phyloP scores from a whole-genome alignment of 2,888 invertebrate species.

The Ormyrus pomaceus region DNA sequence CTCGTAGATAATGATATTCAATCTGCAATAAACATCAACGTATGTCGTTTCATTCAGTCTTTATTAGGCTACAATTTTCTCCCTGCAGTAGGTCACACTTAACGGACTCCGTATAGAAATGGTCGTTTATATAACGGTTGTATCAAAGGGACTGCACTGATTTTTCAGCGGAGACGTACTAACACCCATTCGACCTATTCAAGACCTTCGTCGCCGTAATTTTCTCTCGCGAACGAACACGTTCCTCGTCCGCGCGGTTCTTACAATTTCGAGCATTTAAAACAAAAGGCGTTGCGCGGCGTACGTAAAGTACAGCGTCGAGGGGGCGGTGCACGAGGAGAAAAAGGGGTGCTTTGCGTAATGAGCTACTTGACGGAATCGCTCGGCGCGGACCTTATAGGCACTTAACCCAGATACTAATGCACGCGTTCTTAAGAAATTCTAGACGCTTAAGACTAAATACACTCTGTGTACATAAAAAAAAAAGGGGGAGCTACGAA shows the following conservation, averaged over 20 bases:
- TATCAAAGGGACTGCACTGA: no score
- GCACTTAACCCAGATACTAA: slow-evolving; percentile 43
- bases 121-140: no score
- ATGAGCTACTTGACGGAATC: slow-evolving; percentile 36
- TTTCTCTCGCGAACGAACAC: background rate
- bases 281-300: slow-evolving; percentile 6
- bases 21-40: background rate
- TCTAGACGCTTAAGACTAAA: background rate
- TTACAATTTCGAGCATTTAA: slow-evolving; percentile 12
- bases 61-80: background rate
- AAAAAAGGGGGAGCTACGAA: no score
- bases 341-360: slow-evolving; percentile 43
- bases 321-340: background rate
- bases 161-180: no score
- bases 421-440: slow-evolving; percentile 15
- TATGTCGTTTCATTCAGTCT: background rate
- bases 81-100: background rate
- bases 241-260: background rate
- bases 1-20: no score
- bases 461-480: no score
- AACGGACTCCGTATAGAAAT: no score
- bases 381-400: slow-evolving; percentile 21
- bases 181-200: no score
- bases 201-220: background rate
- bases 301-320: slow-evolving; percentile 4